Base-by-base conservation (phyloP, 2,888 invertebrate genomes). In the Dusona sp. region DNA sequence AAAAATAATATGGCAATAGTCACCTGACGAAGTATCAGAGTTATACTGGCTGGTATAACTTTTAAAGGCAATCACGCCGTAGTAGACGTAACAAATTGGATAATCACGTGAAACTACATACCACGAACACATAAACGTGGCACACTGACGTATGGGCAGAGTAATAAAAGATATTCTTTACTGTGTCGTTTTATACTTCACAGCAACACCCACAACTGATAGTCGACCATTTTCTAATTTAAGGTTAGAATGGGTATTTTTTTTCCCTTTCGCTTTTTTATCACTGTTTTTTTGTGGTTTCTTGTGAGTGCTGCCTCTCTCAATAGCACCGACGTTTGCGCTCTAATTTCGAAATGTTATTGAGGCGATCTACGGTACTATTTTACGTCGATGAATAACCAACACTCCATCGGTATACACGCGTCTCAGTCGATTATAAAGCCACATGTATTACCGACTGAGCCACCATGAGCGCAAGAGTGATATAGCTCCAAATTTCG, bases 141-240 rank as follows among this genome's bases (percentile, higher is more conserved):
- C 68, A 54, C 77, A 81, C 77, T 85, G 87, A 87, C 85, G 83
- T 81, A 75, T 64, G 84, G 42, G 29, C 29, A 61, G 77, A 83
- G 85, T 70, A 65, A 82, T 85, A 88, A 83, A 70, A 86, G 70
- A 73, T 85, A 84, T 84, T 78, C 74, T 89, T 79, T 90, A 88
- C 90, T 89, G 87, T 90, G 85, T 88, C 84, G 83, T 88, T 74
- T 67, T 88, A 80, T 88, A 86, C 84, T 84, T 88, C 88, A 88
- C 88, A 89, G 90, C 86, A 90, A 91, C 89, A 91, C 91, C 90
- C 90, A 89, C 90, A 89, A 89, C 88, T 82, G 89, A 91, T 89
- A 88, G 88, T 89, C 91, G 86, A 90, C 90, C 91, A 92, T 92
- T 91, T 92, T 92, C 87, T 89, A 87, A 83, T 88, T 88, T 90